These are phyloP conservation scores for Rousettus madagascariensis DNA, from an alignment of 2,797 vertebrate species.

Conservation along the genomic window DNA sequence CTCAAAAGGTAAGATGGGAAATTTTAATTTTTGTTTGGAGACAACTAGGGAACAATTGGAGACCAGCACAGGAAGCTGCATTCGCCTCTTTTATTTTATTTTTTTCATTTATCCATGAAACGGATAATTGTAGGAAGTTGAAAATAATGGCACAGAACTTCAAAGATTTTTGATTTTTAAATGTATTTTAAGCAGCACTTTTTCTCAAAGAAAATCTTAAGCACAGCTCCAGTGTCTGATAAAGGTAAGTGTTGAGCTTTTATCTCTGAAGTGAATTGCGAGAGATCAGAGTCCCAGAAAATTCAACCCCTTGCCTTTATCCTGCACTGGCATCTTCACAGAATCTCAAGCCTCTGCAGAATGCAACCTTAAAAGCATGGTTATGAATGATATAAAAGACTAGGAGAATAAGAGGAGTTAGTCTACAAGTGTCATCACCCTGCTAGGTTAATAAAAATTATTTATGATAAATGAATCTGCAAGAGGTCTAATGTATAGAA, in stretches of 20 bases:
- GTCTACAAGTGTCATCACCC: background rate
- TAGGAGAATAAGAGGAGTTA: background rate
- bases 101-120: background rate
- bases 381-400: background rate
- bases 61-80: background rate
- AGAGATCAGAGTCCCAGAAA: background rate
- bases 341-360: background rate
- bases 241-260: background rate
- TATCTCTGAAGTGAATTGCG: background rate
- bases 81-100: constrained; percentile 2
- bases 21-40: constrained; percentile 38
- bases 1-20: constrained; percentile 44
- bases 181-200: background rate
- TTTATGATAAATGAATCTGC: background rate
- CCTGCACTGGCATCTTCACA: background rate
- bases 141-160: background rate
- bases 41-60: background rate
- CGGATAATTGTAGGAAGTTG: constrained; percentile 47
- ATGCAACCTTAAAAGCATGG: background rate
- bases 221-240: background rate
- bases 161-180: constrained; percentile 5
- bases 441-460: background rate
- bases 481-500: background rate
- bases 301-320: background rate
- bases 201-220: constrained; percentile 25